Evolutionary conservation across 2,888 invertebrate species (phyloP), one percentile per base, ranked within the genome.

Genomic region (Lasius fuliginosus): DNA sequence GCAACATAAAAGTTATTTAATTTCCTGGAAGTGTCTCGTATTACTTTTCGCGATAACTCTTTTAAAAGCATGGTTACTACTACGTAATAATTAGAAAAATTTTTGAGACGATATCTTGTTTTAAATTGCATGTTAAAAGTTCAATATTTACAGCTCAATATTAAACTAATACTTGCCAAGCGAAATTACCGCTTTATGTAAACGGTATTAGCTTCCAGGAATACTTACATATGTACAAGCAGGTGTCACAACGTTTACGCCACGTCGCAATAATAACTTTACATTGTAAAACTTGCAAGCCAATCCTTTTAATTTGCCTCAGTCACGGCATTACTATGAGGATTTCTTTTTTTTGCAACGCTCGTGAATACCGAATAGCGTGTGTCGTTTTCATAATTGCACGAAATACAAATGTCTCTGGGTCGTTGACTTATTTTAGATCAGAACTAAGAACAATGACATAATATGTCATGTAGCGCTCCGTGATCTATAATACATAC

Each of bases 301-400:
- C 79, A 49, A 81, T 81, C 71, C 79, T 81, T 62, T 62, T 81
- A 81, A 81, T 81, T 81, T 60, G 60, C 60, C 46, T 36, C 36
- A 71, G 79, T 81, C 79, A 81, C 79, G 79, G 46, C 79, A 81
- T 11, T 27, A 36, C 27, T 18, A 33, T 33, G 60, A 71, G 60
- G 60, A 71, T 60, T 79, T 69, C 64, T 46, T n/a, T 79, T 79
- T 62, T 77, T 71, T 71, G 60, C 46, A 18, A 15, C 46, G 33
- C 46, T 79, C 79, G 79, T 79, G 79, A 79, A 79, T 79, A 71
- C 79, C 69, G 46, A 79, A 69, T 79, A 12, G 79, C 79, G 79
- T 71, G 79, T 60, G 33, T 77, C 56, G 53, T 79, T 79, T 79
- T 60, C 79, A 58, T 71, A 79, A 79, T 79, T 79, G 79, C 71